Base-by-base conservation (phyloP, 2,888 invertebrate species). In the Lepeophtheirus nordmannii region DNA sequence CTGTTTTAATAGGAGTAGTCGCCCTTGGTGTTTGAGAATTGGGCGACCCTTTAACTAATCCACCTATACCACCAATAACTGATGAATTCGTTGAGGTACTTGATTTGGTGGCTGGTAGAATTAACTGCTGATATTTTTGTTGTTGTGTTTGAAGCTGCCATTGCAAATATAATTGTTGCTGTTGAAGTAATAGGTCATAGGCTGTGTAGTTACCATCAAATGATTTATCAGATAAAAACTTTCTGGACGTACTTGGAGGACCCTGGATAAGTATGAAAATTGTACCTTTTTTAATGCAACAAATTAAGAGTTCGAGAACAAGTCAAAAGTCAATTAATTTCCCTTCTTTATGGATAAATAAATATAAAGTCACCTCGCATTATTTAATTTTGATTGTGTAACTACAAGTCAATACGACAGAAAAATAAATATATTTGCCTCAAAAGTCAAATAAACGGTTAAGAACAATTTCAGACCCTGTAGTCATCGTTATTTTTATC, bases 111-210 rank as follows among this genome's bases (percentile, higher is more conserved):
- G 30, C 10, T 22, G 57, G 23, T 58, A 22, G 69, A 53, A 20
- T 73, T 72, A 38, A 58, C 68, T 62, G 30, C 7, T 30, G 30
- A 30, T 30, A 30, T 30, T 30, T 30, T 30, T 30, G 30, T 30
- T 30, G 30, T 7, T 30, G 30, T 30, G 30, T 30, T 30, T 30
- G 88, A 68, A 89, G 77, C 75, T 87, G 86, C 82, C 85, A 86
- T 75, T 90, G 89, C 66, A 96, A 82, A 68, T 94, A 83, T 71
- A 96, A 77, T 74, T 93, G 93, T 74, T 96, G 96, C 74, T 96
- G 96, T 73, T 94, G 89, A 69, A 96, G 80, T 66, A 93, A 81
- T 70, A 93, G 77, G 75, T 93, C 90, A 76, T 93, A 93, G 10
- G 89, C 88, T 10, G 89, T 89, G 76, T 92, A 91, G 30, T 79